Evolutionary conservation across 1,140 invertebrate species (phyloP), one percentile per base, ranked within the genome.

Genomic region (Drosophila sturtevanti): DNA sequence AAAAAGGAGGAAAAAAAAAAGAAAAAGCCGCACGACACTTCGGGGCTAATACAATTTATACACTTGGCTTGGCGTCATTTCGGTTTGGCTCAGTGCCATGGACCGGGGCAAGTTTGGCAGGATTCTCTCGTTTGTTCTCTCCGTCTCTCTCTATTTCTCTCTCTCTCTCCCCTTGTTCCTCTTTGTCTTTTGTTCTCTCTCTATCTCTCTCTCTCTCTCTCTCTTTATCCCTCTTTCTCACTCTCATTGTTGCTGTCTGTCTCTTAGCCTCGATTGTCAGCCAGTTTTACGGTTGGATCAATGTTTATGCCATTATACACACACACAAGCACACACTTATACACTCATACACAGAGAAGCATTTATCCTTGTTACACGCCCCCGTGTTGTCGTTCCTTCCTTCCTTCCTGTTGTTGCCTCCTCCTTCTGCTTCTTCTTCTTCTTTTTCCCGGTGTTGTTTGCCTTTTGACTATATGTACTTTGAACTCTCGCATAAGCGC

Each of bases 221-320:
- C 21, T 48, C 48, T 18, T 22, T 54, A n/a, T n/a, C n/a, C n/a
- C n/a, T n/a, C n/a, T n/a, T n/a, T n/a, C 51, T 60, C 38, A 54
- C 35, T 73, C 55, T 58, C 34, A 41, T 69, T 41, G 62, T 59
- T 37, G 34, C 27, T 51, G 59, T 27, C 21, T 44, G 59, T 44
- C 58, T 62, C 27, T 34, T 54, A 27, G 62, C 44, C 84, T 71
- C 82, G 82, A 79, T 86, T 86, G 79, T 87, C 82, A 87, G 82
- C 79, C 82, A 87, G 82, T 86, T 86, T 86, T 87, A 86, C 82
- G 82, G 82, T 86, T 86, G 84, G 82, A 86, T 86, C 82, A 86
- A 86, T 86, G 82, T 86, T 87, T 87, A 86, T 86, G 75, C 82
- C 79, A 59, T 87, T 69, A 75, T 72, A 78, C 80, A 68, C 68